A percentile compares a stretch with the other conserved stretches of the same genome.
phyloP scores from a whole-genome alignment of 2,888 invertebrate genomes.

The Crocallis elinguaria region DNA sequence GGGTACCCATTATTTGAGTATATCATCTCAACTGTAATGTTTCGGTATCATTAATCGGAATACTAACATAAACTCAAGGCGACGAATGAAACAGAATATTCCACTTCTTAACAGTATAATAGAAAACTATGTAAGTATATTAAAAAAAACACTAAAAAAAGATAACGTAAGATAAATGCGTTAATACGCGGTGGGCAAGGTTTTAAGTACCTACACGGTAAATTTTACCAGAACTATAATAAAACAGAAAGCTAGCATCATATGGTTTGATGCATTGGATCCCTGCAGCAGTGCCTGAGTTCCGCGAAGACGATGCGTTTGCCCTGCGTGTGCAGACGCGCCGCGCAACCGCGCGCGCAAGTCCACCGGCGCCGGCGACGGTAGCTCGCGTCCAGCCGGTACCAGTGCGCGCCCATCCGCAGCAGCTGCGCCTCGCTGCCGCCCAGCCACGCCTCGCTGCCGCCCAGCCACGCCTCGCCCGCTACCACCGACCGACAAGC shows the following conservation, averaged over 20 bases:
- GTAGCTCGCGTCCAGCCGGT: conserved; percentile 68
- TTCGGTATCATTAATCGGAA: conserved; percentile 13
- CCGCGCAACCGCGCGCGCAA: conserved; percentile 75
- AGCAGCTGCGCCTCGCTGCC: conserved; percentile 55
- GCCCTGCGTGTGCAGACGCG: conserved; percentile 72
- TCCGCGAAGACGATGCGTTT: conserved; percentile 73
- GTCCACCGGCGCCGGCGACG: conserved; percentile 69
- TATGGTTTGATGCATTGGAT: conserved; percentile 55
- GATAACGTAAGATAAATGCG: not conserved
- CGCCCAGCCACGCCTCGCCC: conserved; percentile 49
- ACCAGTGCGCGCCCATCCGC: conserved; percentile 72
- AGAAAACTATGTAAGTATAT: not conserved
- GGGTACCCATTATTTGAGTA: conserved; percentile 64
- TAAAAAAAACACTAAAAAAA: conserved; percentile 2
- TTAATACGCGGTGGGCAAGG: not conserved
- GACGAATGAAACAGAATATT: conserved; percentile 8
- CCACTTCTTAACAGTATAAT: conserved; percentile 1
- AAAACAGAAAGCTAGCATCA: too few relatives aligned
- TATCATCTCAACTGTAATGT: conserved; percentile 37
- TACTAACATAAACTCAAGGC: not conserved
- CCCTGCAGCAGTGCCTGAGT: conserved; percentile 63
- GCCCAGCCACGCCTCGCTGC: conserved; percentile 50
- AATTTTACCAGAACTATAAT: too few relatives aligned
- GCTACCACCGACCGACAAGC: conserved; percentile 12
- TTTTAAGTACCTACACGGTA: conserved; percentile 23